Conservation (phyloP, 1,140 invertebrate species). For the Uloborus diversus region DNA sequence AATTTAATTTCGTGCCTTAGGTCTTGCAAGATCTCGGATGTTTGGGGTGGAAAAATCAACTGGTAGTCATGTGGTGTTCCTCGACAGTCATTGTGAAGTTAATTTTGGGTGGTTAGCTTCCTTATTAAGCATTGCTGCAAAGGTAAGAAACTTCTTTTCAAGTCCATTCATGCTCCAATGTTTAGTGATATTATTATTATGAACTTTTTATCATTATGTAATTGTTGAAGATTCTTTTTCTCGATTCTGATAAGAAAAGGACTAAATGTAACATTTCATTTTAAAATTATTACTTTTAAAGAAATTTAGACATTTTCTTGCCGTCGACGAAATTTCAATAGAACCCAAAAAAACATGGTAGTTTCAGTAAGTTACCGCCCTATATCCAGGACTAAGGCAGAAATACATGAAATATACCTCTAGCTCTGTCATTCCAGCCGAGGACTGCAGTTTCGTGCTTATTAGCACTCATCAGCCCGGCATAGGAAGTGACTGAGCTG, state of each 20-base stretch:
- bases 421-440: too few relatives aligned
- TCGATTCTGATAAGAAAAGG: background rate
- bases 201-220: background rate
- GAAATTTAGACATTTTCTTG: too few relatives aligned
- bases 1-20: slow-evolving; percentile 56
- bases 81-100: slow-evolving; percentile 97
- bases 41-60: slow-evolving; percentile 88
- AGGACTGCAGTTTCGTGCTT: too few relatives aligned
- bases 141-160: slow-evolving; percentile 68
- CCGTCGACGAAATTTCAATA: too few relatives aligned
- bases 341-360: too few relatives aligned
- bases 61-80: slow-evolving; percentile 91
- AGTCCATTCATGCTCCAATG: background rate
- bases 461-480: too few relatives aligned
- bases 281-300: background rate
- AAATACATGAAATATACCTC: too few relatives aligned
- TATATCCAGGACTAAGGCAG: too few relatives aligned
- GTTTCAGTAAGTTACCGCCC: too few relatives aligned
- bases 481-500: too few relatives aligned
- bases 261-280: background rate
- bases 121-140: slow-evolving; percentile 86
- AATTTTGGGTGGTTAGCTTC: slow-evolving; percentile 96
- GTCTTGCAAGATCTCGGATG: slow-evolving; percentile 85
- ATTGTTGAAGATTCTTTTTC: background rate
- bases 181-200: too few relatives aligned